Percentiles rank a stretch among this genome's conserved stretches.
Conservation (phyloP, 2,113 vertebrate genomes). For the Cacatua alba region DNA sequence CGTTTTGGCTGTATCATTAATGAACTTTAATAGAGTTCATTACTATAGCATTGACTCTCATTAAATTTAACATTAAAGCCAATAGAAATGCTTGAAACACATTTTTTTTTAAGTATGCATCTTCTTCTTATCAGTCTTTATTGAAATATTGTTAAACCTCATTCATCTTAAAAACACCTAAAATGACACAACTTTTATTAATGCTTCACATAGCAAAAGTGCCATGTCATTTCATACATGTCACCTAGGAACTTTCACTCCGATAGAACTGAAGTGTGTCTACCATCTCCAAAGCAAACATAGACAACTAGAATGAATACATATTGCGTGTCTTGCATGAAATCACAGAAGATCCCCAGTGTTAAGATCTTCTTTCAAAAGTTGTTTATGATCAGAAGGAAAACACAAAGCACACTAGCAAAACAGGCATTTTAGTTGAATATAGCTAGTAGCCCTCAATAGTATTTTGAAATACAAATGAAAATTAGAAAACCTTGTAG, state of each 20-base stretch:
- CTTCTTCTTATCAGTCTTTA: background rate
- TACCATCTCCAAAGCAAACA: background rate
- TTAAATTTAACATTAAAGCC: background rate
- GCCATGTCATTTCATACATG: background rate
- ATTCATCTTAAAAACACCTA: background rate
- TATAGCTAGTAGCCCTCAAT: background rate
- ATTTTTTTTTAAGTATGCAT: background rate
- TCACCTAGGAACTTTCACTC: background rate
- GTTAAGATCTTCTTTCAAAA: background rate
- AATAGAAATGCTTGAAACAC: background rate
- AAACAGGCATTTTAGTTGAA: background rate
- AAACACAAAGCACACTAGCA: background rate
- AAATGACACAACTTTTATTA: background rate
- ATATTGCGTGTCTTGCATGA: fast-evolving
- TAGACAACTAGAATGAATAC: background rate
- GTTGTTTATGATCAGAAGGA: background rate
- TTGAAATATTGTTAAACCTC: background rate
- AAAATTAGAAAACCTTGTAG: background rate
- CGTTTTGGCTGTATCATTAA: background rate
- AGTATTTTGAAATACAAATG: background rate
- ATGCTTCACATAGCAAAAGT: background rate
- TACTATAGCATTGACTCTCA: background rate
- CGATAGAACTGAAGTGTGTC: background rate
- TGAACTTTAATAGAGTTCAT: background rate
- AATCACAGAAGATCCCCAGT: background rate